Base-by-base conservation (phyloP, 1,140 invertebrate genomes). In the Hyles vespertilio region DNA sequence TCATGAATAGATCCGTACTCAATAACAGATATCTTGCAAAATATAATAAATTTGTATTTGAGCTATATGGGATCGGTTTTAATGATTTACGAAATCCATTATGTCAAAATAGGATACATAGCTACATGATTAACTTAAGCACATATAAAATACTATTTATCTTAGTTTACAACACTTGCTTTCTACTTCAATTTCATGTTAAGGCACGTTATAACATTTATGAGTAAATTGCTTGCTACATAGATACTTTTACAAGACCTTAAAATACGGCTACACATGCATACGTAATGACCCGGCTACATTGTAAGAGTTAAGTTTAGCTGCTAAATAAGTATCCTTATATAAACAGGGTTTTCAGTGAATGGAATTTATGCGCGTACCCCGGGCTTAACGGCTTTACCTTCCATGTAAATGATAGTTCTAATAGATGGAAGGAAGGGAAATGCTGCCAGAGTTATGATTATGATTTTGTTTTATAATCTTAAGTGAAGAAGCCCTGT, bases 361-460 rank as follows among this genome's bases (percentile, higher is more conserved):
- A 66, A 62, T 58, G 56, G 64, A 66, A 66, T 66, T 66, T 62
- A 66, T 62, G 59, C 44, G 40, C 49, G 62, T 54, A 57, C 52
- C 47, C 51, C 51, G 34, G 36, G 52, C 49, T 43, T 57, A 60
- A 46, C 43, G 54, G 44, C 54, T 48, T 32, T 57, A 56, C 12
- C n/a, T 45, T 43, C 63, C 34, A 40, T 10, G 49, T 43, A 33
- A 59, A 56, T 63, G 50, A 56, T 59, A 59, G 32, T 48, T 62
- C 12, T 51, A 51, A 51, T 64, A 59, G 46, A 45, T 55, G 36
- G 11, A 47, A 40, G 36, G 36, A 51, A 51, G 32, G 32, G 50
- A 32, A n/a, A 51, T 51, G 32, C 33, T 34, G 22, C 32, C 34
- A 51, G 32, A 54, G 40, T 54, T 54, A 54, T 54, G 52, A 54